Percentiles rank a stretch among this genome's conserved stretches.
Evolutionary conservation across 2,113 vertebrate species (phyloP).

Genomic region (Alexandromys fortis): DNA sequence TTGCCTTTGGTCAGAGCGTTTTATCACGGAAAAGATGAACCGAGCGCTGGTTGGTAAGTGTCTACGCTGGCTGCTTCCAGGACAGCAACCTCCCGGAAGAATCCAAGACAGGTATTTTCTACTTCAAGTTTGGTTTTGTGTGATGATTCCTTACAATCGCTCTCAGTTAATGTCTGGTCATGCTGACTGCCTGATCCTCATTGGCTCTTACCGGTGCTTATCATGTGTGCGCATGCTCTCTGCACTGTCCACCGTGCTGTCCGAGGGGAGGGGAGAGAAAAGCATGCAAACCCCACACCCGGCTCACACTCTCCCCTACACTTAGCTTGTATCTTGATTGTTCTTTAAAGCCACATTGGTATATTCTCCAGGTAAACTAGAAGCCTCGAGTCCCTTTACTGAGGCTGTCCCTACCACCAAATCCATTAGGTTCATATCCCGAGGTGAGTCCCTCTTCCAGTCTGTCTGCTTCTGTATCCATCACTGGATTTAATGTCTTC

Average conservation of each 20-base stretch:
- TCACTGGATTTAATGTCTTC: neutral
- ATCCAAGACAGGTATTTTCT: neutral
- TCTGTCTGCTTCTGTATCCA: neutral
- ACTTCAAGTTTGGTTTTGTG: neutral
- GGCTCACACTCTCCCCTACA: neutral
- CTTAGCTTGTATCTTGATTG: neutral
- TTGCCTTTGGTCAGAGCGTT: neutral
- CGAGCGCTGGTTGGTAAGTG: neutral
- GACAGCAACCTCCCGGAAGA: constrained; percentile 8
- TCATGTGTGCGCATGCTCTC: neutral
- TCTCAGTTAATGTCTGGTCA: neutral
- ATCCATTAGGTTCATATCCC: neutral
- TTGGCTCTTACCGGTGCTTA: neutral
- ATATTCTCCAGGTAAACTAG: neutral
- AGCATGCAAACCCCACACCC: neutral
- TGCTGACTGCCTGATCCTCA: neutral
- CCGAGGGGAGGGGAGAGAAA: neutral
- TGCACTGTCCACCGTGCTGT: neutral
- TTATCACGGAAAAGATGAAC: neutral
- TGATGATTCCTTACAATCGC: neutral
- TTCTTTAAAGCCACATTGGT: neutral
- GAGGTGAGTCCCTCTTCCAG: constrained; percentile 19
- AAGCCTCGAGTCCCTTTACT: constrained; percentile 12
- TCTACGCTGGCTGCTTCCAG: neutral
- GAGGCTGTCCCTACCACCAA: neutral